phyloP scores from a whole-genome alignment of 2,888 invertebrate species.

The Amblyteles armatorius region DNA sequence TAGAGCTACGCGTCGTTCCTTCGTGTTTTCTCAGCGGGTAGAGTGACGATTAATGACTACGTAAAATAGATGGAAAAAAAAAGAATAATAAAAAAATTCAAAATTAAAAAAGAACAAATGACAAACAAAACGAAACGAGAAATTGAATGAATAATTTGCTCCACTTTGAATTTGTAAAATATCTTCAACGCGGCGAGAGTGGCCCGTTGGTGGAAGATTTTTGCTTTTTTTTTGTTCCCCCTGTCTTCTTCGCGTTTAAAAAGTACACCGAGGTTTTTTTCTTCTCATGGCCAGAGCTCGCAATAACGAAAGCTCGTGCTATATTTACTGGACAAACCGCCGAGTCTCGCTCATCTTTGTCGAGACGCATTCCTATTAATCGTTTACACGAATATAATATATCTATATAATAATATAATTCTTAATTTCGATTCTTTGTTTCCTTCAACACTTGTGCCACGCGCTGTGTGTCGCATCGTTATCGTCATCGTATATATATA shows the following conservation, averaged over 20 bases:
- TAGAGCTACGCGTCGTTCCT: constrained; percentile 21
- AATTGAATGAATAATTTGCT: constrained; percentile 21
- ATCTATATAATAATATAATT: constrained; percentile 51
- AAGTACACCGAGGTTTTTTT: constrained; percentile 23
- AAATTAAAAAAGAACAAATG: constrained; percentile 18
- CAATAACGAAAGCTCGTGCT: constrained; percentile 46
- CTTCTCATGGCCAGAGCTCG: constrained; percentile 21
- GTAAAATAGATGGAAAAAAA: constrained; percentile 48
- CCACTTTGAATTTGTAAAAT: constrained; percentile 27
- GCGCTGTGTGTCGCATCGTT: constrained; percentile 41
- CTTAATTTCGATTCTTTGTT: constrained; percentile 65
- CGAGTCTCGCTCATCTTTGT: constrained; percentile 47
- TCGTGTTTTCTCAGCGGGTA: constrained; percentile 10
- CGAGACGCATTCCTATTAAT: constrained; percentile 59
- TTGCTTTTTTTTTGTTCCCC: neutral
- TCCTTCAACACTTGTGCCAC: constrained; percentile 57
- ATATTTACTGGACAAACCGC: constrained; percentile 35
- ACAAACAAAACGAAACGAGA: constrained; percentile 12
- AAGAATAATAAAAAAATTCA: constrained; percentile 38
- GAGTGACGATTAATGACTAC: constrained; percentile 20
- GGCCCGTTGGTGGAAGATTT: constrained; percentile 10
- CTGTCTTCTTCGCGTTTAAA: constrained; percentile 6
- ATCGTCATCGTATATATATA: constrained; percentile 29
- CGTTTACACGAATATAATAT: constrained; percentile 33
- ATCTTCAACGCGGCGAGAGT: neutral